Conservation (phyloP, 1,140 invertebrate genomes). For the Achroia grisella region DNA sequence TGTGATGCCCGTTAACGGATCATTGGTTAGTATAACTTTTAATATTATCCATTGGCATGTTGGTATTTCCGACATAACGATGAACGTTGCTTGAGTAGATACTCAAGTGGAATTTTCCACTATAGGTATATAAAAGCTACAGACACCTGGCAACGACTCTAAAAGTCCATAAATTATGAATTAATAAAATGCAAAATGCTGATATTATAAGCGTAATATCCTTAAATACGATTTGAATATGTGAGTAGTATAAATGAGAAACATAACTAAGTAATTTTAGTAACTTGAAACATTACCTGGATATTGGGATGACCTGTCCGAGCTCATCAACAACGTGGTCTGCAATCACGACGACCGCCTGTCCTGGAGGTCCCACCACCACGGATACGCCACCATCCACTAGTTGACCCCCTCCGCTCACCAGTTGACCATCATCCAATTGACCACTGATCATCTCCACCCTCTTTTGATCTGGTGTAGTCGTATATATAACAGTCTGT, state of each 20-base stretch:
- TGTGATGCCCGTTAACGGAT: no score
- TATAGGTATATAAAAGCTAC: conserved; percentile 6
- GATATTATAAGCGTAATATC: conserved; percentile 2
- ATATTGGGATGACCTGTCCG: conserved; percentile 70
- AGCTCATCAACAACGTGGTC: conserved; percentile 65
- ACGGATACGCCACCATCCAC: conserved; percentile 66
- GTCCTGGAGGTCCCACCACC: conserved; percentile 62
- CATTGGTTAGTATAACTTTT: no score
- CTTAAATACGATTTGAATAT: neutral
- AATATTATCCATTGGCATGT: no score
- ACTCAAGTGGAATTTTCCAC: conserved; percentile 28
- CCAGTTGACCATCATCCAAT: conserved; percentile 55
- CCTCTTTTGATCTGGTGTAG: conserved; percentile 74
- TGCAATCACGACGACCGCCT: conserved; percentile 66
- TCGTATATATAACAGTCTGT: conserved; percentile 87
- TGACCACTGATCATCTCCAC: conserved; percentile 73
- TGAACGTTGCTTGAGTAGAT: no score
- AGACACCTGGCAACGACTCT: conserved; percentile 29
- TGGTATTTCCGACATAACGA: no score
- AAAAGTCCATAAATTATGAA: conserved; percentile 21
- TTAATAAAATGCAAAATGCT: conserved; percentile 27
- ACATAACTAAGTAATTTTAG: conserved; percentile 2
- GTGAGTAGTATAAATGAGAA: conserved; percentile 8
- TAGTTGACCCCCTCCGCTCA: conserved; percentile 50
- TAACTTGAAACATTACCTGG: conserved; percentile 44